Conservation (phyloP, 2,113 vertebrate species). For the Oncorhynchus keta region DNA sequence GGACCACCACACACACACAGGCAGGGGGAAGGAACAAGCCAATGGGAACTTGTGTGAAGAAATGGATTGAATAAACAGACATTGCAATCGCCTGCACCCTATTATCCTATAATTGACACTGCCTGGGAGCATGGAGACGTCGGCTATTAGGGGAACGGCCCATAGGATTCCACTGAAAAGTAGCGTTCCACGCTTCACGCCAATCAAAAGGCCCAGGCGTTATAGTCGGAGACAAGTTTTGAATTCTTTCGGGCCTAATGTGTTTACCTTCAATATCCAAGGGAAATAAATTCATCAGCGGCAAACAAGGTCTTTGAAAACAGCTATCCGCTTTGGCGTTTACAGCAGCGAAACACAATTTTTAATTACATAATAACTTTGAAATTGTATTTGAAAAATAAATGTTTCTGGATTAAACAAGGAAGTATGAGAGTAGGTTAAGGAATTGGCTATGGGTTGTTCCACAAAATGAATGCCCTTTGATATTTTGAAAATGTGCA, state of each 20-base stretch:
- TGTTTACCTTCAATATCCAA: constrained; percentile 97
- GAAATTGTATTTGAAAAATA: constrained; percentile 89
- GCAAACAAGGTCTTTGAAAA: constrained; percentile 80
- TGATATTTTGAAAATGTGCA: too few species aligned
- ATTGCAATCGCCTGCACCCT: constrained; percentile 91
- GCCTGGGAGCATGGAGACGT: constrained; percentile 89
- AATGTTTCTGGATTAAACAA: constrained; percentile 81
- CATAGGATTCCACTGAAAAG: constrained; percentile 80
- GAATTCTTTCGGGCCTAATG: constrained; percentile 89
- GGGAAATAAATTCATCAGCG: constrained; percentile 92
- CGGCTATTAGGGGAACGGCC: constrained; percentile 75
- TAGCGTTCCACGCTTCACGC: constrained; percentile 74
- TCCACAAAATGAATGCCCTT: too few species aligned
- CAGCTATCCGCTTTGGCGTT: constrained; percentile 79
- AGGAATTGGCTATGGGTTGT: constrained; percentile 64
- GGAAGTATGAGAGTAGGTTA: constrained; percentile 82
- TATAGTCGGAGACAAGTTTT: constrained; percentile 88
- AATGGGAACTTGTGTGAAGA: constrained; percentile 94
- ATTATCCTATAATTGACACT: constrained; percentile 98
- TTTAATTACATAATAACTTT: constrained; percentile 93
- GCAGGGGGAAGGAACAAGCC: constrained; percentile 86
- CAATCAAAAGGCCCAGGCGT: constrained; percentile 81
- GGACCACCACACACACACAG: constrained; percentile 91
- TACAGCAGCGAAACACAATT: constrained; percentile 81
- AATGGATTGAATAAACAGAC: constrained; percentile 98